phyloP scores from a whole-genome alignment of 1,140 invertebrate species.

The Cryptotermes secundus region DNA sequence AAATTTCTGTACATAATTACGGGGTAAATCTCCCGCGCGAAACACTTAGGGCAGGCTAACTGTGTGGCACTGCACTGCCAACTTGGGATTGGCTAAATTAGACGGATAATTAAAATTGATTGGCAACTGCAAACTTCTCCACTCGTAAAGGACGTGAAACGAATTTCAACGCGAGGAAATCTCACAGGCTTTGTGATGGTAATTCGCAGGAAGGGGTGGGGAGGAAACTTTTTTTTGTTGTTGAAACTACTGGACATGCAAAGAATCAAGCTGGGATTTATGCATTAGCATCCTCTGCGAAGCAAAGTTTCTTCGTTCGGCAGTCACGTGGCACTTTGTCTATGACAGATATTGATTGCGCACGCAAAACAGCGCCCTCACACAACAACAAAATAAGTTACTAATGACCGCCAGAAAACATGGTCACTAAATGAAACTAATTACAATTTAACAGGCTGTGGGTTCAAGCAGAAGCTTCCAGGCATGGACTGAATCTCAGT shows the following conservation, averaged over 20 bases:
- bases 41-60: no score
- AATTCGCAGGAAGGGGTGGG: not conserved
- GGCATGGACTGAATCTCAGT: no score
- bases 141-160: not conserved
- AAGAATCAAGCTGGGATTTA: not conserved
- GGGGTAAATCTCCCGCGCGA: no score
- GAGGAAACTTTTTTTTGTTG: not conserved
- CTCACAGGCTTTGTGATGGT: not conserved
- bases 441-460: not conserved
- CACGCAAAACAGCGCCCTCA: not conserved
- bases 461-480: not conserved
- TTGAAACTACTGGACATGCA: not conserved
- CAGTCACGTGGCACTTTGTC: not conserved
- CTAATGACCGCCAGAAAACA: not conserved
- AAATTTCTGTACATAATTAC: no score
- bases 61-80: no score
- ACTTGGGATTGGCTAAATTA: not conserved
- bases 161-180: not conserved
- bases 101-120: not conserved
- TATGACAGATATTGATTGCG: slow-evolving; percentile 1
- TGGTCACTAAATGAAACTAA: not conserved
- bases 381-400: not conserved
- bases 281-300: not conserved
- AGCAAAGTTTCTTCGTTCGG: not conserved
- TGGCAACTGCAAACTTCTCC: not conserved